Base-by-base conservation (phyloP, 2,888 invertebrate genomes). In the Darwinula stevensoni region DNA sequence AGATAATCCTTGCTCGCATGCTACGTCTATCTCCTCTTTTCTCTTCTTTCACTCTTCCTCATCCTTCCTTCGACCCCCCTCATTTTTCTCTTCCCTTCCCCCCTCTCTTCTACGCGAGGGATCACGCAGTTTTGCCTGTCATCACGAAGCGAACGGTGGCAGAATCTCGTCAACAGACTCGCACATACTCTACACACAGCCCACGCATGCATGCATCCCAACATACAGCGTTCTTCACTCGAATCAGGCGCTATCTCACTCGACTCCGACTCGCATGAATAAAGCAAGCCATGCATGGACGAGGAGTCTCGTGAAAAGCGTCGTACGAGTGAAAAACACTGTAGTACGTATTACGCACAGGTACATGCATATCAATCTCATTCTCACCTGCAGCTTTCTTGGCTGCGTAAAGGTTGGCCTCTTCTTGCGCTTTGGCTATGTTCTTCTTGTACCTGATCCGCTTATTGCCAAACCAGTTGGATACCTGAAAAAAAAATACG, bases 371-470 rank as follows among this genome's bases (percentile, higher is more conserved):
- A n/a, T n/a, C n/a, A n/a, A n/a, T n/a, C n/a, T n/a, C n/a, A n/a
- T n/a, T n/a, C 38, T 36, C 31, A 42, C 43, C 42, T 35, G 49
- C 50, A 12, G 84, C 84, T 55, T 88, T 91, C 59, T 94, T 94
- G 40, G 91, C 91, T 37, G 91, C 91, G 56, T 94, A 94, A 48
- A 94, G 61, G 57, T 91, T 91, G 36, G 94, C 94, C 57, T 97
- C 94, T 57, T 97, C 94, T 56, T 94, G 91, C 35, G 91, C 91
- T 56, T 97, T 97, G 47, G 88, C 91, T 43, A 97, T 94, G 58
- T 94, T 94, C 62, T 97, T 97, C 72, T 97, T 97, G 62, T 94
- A 97, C 46, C 94, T 73, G 59, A 97, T 97, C 49, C 94, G 70
- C 57, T 94, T 94, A 61, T 94, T 94, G 44, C 94, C 94, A 53